These are phyloP conservation scores for Fistularia commersonii DNA, from an alignment of 2,797 vertebrate species.

Conservation along the genomic window DNA sequence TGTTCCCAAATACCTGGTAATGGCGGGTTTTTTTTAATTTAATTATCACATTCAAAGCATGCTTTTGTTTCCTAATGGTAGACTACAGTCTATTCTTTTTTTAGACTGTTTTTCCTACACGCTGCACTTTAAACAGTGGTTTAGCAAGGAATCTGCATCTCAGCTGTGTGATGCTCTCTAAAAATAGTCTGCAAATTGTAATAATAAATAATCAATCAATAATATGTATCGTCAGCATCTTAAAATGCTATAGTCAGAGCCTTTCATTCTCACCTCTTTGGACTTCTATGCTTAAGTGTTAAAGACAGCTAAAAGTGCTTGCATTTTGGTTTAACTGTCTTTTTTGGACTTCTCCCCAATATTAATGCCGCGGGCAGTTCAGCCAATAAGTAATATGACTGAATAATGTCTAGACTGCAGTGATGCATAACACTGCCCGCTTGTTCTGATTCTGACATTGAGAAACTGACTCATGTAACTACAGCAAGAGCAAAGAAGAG, in stretches of 20 bases:
- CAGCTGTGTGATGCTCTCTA: too few relatives aligned
- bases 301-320: too few relatives aligned
- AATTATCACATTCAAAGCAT: constrained; percentile 43
- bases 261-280: too few relatives aligned
- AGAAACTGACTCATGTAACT: constrained; percentile 33
- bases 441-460: constrained; percentile 43
- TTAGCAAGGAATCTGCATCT: constrained; percentile 21
- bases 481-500: constrained; percentile 12
- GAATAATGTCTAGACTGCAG: constrained; percentile 51
- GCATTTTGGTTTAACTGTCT: too few relatives aligned
- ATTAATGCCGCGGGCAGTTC: constrained; percentile 37
- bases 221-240: too few relatives aligned
- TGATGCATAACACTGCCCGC: constrained; percentile 56
- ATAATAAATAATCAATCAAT: too few relatives aligned
- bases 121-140: constrained; percentile 9
- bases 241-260: too few relatives aligned
- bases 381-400: constrained; percentile 26
- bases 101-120: not conserved
- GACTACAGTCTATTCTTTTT: not conserved
- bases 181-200: too few relatives aligned
- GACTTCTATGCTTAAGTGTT: too few relatives aligned
- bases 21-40: constrained; percentile 41
- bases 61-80: constrained; percentile 49
- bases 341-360: constrained; percentile 27
- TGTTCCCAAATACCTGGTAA: constrained; percentile 19